Base-by-base conservation (phyloP, 35 echinoderm and acorn worm species). In the Acanthaster planci region DNA sequence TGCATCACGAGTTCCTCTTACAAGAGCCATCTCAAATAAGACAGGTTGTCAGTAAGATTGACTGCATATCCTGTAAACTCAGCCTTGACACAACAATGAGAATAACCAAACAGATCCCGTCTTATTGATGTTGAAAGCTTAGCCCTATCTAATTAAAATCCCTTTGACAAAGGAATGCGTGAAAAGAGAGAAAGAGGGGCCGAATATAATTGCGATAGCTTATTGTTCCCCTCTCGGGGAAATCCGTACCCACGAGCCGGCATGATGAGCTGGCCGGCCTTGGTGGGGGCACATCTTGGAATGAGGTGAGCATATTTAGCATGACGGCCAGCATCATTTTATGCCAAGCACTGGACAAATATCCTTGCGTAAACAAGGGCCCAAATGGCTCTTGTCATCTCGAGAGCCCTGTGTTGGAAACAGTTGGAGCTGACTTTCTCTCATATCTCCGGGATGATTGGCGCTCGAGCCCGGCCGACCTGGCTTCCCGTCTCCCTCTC, bases 321-420 rank as follows among this genome's bases (percentile, higher is more conserved):
- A 72, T 14, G 21, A 72, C 30, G n/a, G 23, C 59, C n/a, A 67
- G 59, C 59, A 67, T 67, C 64, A 8, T 35, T 31, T n/a, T 34
- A 29, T 26, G 64, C 18, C 2, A 60, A 72, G 64, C 64, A 14
- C 23, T 72, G n/a, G 64, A 72, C 64, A 72, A 29, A 72, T 72
- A 34, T 72, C 64, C 64, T 72, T 72, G 64, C 64, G 64, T 34
- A 35, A 72, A 72, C 64, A 72, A 72, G 64, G 2, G 23, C 64
- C 64, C 64, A 72, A 72, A 26, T 72, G 64, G 64, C 64, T 72
- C 64, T 72, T 72, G 64, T 72, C 64, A 72, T 72, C 26, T 72
- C 21, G 23, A 72, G 26, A 29, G 64, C 26, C 7, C 64, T 26
- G 30, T 72, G 64, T 72, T 72, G 64, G 26, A 72, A 26, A 72